Evolutionary conservation across 2,797 vertebrate species (phyloP).

Genomic region (Bothrops alternatus): DNA sequence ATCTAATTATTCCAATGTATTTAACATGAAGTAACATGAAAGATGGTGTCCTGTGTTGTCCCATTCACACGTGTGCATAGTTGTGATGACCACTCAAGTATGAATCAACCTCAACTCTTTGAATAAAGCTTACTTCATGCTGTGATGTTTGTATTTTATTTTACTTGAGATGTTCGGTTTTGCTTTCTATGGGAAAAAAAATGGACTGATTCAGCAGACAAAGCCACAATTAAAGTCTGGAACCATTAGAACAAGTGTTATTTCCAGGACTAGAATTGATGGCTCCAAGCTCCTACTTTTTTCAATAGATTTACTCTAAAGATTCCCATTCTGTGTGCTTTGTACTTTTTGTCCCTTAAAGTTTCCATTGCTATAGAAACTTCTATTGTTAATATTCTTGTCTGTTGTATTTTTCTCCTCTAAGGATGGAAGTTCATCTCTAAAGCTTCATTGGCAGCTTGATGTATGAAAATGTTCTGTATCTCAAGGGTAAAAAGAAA

Average conservation of each 20-base stretch:
- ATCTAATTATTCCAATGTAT: not conserved
- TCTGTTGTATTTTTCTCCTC: constrained; percentile 3
- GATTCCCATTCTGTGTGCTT: not conserved
- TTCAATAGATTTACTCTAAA: not conserved
- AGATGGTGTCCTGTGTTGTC: not conserved
- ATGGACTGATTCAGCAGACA: not conserved
- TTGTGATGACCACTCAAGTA: not conserved
- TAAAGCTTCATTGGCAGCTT: constrained; percentile 18
- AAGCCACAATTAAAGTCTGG: not conserved
- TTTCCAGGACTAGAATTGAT: not conserved
- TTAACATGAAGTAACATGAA: not conserved
- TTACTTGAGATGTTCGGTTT: not conserved
- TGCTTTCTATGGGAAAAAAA: not conserved
- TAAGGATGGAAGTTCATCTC: not conserved
- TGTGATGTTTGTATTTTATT: not conserved
- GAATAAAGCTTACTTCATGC: not conserved
- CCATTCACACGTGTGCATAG: not conserved
- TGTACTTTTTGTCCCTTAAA: not conserved
- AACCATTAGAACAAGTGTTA: not conserved
- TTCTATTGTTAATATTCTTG: not conserved
- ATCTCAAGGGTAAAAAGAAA: constrained; percentile 30
- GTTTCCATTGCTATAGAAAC: not conserved
- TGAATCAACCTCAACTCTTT: not conserved
- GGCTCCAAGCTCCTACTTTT: not conserved
- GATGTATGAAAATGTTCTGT: not conserved